Base-by-base conservation (phyloP, 2,113 vertebrate genomes). In the Leucopternis melanops region DNA sequence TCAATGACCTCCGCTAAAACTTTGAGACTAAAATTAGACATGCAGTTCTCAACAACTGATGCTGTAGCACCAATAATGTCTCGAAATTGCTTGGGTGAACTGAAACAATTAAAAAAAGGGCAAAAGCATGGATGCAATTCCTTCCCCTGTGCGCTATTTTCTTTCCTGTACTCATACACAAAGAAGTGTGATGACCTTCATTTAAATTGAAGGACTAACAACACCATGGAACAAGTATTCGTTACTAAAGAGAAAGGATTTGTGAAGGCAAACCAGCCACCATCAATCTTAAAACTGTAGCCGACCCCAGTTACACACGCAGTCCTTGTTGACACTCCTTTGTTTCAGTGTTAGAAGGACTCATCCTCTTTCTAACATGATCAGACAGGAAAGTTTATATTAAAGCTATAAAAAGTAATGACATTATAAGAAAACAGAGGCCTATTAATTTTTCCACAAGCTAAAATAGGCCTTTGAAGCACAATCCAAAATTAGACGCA, bases 361-460 rank as follows among this genome's bases (percentile, higher is more conserved):
- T 70, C 54, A 71, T 55, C 31, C 65, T 52, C 70, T 69, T 62
- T 22, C 63, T 90, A 86, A 91, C 34, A 52, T 6, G 9, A 91
- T 79, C 67, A 79, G 84, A 75, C 63, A 92, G 59, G 31, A 17
- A 69, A 88, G 67, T 83, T 91, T 62, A 20, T 36, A 72, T 73
- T 70, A 90, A 84, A 84, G 54, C 61, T 92, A 88, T 94, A 88
- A 94, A 94, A 97, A 94, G 75, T 40, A 83, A 71, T 10, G 8
- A 75, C 75, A 86, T 93, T 96, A 92, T 67, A 85, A 69, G 80
- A 87, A 95, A 92, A 96, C 31, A 71, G 66, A 71, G 72, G 42
- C n/a, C 84, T 81, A 66, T 59, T 93, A 65, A 73, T 82, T 95
- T 83, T 92, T 93, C 69, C 55, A 96, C 47, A 45, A 94, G 70